Conservation (phyloP, 2,888 invertebrate species). For the Cataglyphis livida region DNA sequence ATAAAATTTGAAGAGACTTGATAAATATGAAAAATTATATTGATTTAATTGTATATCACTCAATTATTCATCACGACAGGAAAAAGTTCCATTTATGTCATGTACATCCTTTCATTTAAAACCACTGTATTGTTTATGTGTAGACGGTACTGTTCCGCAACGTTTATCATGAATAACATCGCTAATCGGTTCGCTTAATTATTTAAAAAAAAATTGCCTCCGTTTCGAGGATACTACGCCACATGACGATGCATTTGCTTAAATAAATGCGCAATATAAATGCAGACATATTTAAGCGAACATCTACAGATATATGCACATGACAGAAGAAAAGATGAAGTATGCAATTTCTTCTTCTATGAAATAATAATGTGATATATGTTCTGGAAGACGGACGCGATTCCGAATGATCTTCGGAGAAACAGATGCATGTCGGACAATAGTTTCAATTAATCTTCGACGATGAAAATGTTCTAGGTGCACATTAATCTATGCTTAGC, state of each 20-base stretch:
- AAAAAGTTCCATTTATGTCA: constrained; percentile 1
- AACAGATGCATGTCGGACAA: constrained; percentile 16
- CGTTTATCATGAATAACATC: constrained; percentile 4
- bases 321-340: constrained; percentile 22
- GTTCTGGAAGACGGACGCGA: constrained; percentile 4
- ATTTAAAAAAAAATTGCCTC: constrained; percentile 23
- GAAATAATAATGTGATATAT: constrained; percentile 2
- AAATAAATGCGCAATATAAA: constrained; percentile 37
- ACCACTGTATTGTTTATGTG: not conserved
- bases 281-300: constrained; percentile 12
- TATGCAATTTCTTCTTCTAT: constrained; percentile 3
- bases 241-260: not conserved
- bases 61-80: not conserved
- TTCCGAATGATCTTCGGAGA: constrained; percentile 4
- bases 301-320: constrained; percentile 10
- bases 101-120: constrained; percentile 15
- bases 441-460: constrained; percentile 23
- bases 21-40: not conserved
- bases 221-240: constrained; percentile 14
- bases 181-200: constrained; percentile 8
- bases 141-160: not conserved
- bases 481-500: not conserved
- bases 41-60: constrained; percentile 17
- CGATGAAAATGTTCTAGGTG: constrained; percentile 11
- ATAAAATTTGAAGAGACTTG: not conserved